Base-by-base conservation (phyloP, 2,797 vertebrate species). In the Pteropus rufus region DNA sequence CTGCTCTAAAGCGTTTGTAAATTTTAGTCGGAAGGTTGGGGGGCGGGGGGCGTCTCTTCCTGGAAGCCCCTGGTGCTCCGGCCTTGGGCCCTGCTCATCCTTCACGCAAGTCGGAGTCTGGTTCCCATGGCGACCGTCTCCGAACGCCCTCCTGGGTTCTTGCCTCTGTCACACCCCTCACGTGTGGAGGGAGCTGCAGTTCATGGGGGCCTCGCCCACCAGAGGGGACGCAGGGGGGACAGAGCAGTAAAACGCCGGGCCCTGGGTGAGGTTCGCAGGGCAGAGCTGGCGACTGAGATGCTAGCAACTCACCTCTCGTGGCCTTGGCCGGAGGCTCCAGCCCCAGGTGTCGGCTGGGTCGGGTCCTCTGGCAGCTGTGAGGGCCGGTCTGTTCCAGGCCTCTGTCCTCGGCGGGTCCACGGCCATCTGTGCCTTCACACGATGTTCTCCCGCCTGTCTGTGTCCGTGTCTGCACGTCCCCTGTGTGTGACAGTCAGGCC, bases 41-140 rank as follows among this genome's bases (percentile, higher is more conserved):
- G 41, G 54, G 0, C 34, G 34, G 2, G 46, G 46, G 39, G 44
- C 44, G 46, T 54, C 75, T 81, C 69, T 31, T n/a, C 80, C 46
- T 2, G 18, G 79, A 91, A 87, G 41, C 58, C 52, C 41, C 79
- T 0, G 0, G 23, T n/a, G 41, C 54, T 75, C 60, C 12, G 44
- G 60, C 65, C 52, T 21, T 29, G 75, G 77, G 67, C 67, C 41
- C 69, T 0, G 14, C 26, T 41, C 41, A 10, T 44, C 41, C 72
- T 56, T n/a, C 18, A 3, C 0, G 1, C 2, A 10, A 60, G 12
- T 41, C 14, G 69, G 69, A 91, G 58, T 64, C 79, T 15, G 26
- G 73, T 96, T 94, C 82, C 96, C 75, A 56, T 87, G 77, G 96
- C 1, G 31, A 96, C 31, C 2, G 0, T 76, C 44, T 41, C 46